Base-by-base conservation (phyloP, 2,113 vertebrate genomes). In the Percina caprodes region DNA sequence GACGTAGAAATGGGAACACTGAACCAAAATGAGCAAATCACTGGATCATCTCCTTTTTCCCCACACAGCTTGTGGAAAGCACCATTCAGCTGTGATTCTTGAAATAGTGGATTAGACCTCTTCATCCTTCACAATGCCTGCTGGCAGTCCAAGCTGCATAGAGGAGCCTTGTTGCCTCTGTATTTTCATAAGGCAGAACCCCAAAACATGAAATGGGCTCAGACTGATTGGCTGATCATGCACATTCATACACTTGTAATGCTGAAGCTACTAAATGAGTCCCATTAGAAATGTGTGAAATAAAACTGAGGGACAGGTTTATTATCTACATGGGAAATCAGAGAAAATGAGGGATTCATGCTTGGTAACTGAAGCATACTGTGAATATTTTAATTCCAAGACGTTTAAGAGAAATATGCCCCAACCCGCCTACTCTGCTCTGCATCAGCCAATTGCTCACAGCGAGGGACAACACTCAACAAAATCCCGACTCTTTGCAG, bases 21-120 rank as follows among this genome's bases (percentile, higher is more conserved):
- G 60, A 79, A 52, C 69, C 59, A 73, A 82, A 82, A 86, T 83
- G 72, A 81, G 46, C 35, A 79, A 74, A 71, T 72, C 55, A 67
- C 65, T 63, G 24, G 35, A 77, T 77, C 7, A 54, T 55, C 69
- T 72, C 66, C 45, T 69, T 26, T 80, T 35, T 56, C 30, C 61
- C 16, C 52, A 52, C 23, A 16, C 7, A 23, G 48, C 39, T 21
- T 26, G 12, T 51, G 35, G 13, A 76, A 55, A 66, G 10, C 24
- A 54, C 35, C 21, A 51, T 55, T 79, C 62, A 42, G 18, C 24
- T 30, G n/a, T 60, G 55, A 26, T 49, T 52, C 52, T 55, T 45
- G 35, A 79, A 75, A 74, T 59, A 33, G 60, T 69, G 49, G 59
- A 75, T 74, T 51, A 58, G 14, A 24, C 33, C 42, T 26, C 35